These are phyloP conservation scores for Todiramphus saurophagus DNA, from an alignment of 2,113 vertebrate species.

Conservation along the genomic window DNA sequence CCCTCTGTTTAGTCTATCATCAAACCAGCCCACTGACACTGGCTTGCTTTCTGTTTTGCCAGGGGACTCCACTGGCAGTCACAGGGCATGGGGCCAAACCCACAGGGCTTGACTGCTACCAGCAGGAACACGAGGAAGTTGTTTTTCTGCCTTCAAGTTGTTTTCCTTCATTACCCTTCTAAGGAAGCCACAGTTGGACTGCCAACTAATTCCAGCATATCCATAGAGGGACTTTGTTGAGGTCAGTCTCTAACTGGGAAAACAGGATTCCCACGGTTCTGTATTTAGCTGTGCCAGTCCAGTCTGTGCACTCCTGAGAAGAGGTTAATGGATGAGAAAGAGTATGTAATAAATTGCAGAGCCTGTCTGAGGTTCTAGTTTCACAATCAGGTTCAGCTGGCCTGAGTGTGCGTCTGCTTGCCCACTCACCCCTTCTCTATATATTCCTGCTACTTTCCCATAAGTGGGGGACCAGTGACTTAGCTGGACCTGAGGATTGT, in stretches of 20 bases:
- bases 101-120: not conserved
- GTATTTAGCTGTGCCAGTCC: conserved; percentile 33
- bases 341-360: not conserved
- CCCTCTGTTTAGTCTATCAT: not conserved
- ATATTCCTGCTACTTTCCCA: not conserved
- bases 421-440: too few species aligned
- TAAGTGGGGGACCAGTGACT: not conserved
- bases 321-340: not conserved
- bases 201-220: conserved; percentile 25
- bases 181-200: not conserved
- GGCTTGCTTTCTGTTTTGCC: not conserved
- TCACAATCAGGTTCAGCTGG: not conserved
- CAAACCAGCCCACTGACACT: not conserved
- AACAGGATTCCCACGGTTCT: conserved; percentile 48
- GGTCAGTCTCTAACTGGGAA: not conserved
- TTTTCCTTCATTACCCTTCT: not conserved
- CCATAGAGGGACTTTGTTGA: not conserved
- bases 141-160: not conserved
- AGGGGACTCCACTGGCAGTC: not conserved
- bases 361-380: not conserved
- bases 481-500: not conserved
- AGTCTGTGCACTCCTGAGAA: not conserved
- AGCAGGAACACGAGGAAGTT: not conserved
- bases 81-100: not conserved
- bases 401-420: not conserved